A percentile compares a stretch with the other conserved stretches of the same genome.
Evolutionary conservation across 1,140 invertebrate genomes (phyloP).

Genomic region (Hyposmocoma kahamanoa): DNA sequence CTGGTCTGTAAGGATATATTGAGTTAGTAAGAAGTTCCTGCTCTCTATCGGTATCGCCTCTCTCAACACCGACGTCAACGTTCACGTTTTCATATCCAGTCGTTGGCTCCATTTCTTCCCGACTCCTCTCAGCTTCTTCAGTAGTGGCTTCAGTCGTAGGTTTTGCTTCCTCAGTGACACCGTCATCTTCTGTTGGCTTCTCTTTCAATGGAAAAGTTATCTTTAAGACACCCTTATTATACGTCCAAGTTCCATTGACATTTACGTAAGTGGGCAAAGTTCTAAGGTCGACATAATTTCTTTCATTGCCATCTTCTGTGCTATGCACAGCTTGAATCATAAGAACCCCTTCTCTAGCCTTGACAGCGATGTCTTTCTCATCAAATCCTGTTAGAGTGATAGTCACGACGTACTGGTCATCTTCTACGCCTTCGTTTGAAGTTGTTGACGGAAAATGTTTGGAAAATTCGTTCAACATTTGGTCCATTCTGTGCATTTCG

Average conservation of each 20-base stretch:
- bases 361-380: slow-evolving; percentile 35
- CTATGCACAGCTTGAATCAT: slow-evolving; percentile 36
- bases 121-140: slow-evolving; percentile 12
- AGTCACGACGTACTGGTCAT: slow-evolving; percentile 27
- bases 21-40: slow-evolving; percentile 23
- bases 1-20: slow-evolving; percentile 10
- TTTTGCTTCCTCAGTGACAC: slow-evolving; percentile 6
- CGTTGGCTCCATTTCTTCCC: slow-evolving; percentile 21
- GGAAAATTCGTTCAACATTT: slow-evolving; percentile 20
- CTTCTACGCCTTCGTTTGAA: slow-evolving; percentile 25
- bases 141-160: slow-evolving; percentile 8
- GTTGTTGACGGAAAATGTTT: slow-evolving; percentile 19
- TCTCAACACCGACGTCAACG: slow-evolving; percentile 23
- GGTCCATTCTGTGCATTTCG: slow-evolving; percentile 25
- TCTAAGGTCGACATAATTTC: slow-evolving; percentile 27
- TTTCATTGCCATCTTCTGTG: slow-evolving; percentile 9
- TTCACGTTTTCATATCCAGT: slow-evolving; percentile 4
- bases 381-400: slow-evolving; percentile 25
- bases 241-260: slow-evolving; percentile 38
- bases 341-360: slow-evolving; percentile 28
- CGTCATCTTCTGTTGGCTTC: background rate
- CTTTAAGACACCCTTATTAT: slow-evolving; percentile 27
- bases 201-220: slow-evolving; percentile 34
- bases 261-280: slow-evolving; percentile 25
- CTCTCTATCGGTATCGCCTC: slow-evolving; percentile 12